phyloP scores from a whole-genome alignment of 2,113 vertebrate species.

The Scytalopus superciliaris region DNA sequence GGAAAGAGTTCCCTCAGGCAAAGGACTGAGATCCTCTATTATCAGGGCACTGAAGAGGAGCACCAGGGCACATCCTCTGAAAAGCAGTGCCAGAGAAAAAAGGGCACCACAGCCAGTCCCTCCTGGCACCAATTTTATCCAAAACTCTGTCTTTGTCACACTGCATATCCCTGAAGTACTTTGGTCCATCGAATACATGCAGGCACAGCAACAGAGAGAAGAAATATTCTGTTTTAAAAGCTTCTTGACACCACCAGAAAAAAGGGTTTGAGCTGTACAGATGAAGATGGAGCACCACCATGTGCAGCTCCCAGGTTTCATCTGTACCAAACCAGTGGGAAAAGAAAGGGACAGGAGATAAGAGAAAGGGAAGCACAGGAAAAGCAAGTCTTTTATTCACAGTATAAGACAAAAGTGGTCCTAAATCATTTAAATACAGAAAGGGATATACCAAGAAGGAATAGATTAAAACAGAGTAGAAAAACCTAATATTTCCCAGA shows the following conservation, averaged over 20 bases:
- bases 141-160: not conserved
- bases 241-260: not conserved
- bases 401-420: not conserved
- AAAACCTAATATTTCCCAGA: not conserved
- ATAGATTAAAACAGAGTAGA: not conserved
- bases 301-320: not conserved
- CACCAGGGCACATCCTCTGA: not conserved
- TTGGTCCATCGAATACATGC: not conserved
- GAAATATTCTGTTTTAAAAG: not conserved
- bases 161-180: not conserved
- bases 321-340: not conserved
- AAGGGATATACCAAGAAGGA: not conserved
- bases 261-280: not conserved
- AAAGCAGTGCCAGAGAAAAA: not conserved
- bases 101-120: not conserved
- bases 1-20: not conserved
- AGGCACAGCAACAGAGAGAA: not conserved
- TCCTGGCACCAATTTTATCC: not conserved
- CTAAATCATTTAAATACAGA: not conserved
- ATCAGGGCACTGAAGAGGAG: not conserved
- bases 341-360: not conserved
- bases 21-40: not conserved
- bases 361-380: not conserved
- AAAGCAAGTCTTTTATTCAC: not conserved
- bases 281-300: not conserved